Base-by-base conservation (phyloP, 1,140 invertebrate genomes). In the Brachionus plicatilis region DNA sequence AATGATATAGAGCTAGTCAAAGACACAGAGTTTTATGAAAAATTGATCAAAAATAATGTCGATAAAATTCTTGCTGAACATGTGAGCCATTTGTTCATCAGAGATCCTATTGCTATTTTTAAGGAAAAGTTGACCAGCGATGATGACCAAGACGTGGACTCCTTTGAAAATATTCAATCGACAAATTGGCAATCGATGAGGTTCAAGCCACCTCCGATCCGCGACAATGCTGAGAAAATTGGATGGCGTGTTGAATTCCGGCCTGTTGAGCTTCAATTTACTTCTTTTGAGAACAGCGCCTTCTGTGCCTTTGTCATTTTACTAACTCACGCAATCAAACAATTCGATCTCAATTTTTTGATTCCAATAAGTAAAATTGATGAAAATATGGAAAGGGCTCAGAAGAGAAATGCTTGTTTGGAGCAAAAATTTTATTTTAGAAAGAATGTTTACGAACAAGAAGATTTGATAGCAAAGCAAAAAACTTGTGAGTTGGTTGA, bases 101-200 rank as follows among this genome's bases (percentile, higher is more conserved):
- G 98, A 33, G 98, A 99, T 90, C 94, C 97, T 0, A 94, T 99
- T 0, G 88, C 95, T 17, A 90, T 99, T 33, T 99, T 98, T 91
- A 94, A 93, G 47, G 98, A 99, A 89, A 97, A 97, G 89, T 91
- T 99, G 89, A 90, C 92, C 27, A 93, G 94, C 85, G 97, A 99
- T 87, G 95, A 95, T 0, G 97, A 99, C 90, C 97, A 99, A 90
- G 99, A 99, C 92, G 98, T 99, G 92, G 95, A 96, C 84, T 86
- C 65, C 24, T 78, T 84, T 75, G 45, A 96, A 94, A 99, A 99
- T 88, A 98, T 99, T 87, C 98, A 99, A 90, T 99, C 97, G 0
- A 99, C 98, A 6, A 99, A 99, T 91, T 99, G 98, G 98, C 97
- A 99, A 91, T 98, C 97, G 8, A 98, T 99, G 97, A 92, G 98